phyloP scores from a whole-genome alignment of 1,140 invertebrate species.

The Panagrolaimus sp. region DNA sequence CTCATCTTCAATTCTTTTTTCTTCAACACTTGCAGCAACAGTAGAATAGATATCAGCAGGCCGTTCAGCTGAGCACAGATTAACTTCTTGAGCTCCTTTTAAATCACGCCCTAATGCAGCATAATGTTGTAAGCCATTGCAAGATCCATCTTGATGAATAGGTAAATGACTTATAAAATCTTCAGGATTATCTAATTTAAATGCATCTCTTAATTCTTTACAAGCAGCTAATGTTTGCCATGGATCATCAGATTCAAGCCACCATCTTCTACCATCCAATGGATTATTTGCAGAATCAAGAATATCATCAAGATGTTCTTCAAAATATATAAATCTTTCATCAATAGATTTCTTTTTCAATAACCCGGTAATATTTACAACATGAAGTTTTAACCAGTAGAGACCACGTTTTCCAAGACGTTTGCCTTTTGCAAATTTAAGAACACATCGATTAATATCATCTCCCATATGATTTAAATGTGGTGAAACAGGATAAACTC shows the following conservation, averaged over 20 bases:
- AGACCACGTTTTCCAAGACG: conserved; percentile 78
- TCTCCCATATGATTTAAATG: conserved; percentile 66
- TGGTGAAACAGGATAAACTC: conserved; percentile 88
- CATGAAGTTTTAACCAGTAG: conserved; percentile 88
- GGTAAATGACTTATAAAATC: conserved; percentile 78
- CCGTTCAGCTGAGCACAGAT: conserved; percentile 69
- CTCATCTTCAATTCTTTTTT: conserved; percentile 71
- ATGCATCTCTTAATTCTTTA: conserved; percentile 72
- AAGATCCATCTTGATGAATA: conserved; percentile 97
- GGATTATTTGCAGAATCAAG: conserved; percentile 87
- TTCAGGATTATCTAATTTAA: conserved; percentile 63
- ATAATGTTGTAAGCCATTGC: conserved; percentile 98
- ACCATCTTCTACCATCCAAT: conserved; percentile 74
- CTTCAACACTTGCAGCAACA: conserved; percentile 77
- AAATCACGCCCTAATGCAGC: conserved; percentile 88
- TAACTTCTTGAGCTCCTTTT: conserved; percentile 82
- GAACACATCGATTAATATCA: conserved; percentile 53
- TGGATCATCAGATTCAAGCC: conserved; percentile 83
- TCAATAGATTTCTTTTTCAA: conserved; percentile 72
- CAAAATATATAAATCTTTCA: conserved; percentile 75
- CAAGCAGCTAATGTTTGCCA: conserved; percentile 97
- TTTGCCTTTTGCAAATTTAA: conserved; percentile 64
- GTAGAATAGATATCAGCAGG: conserved; percentile 90
- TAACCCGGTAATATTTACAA: conserved; percentile 85
- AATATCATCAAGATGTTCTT: conserved; percentile 74